Percentiles rank a stretch among this genome's conserved stretches.
These are phyloP conservation scores for Lophius piscatorius DNA, from an alignment of 2,113 vertebrate species.

Conservation along the genomic window DNA sequence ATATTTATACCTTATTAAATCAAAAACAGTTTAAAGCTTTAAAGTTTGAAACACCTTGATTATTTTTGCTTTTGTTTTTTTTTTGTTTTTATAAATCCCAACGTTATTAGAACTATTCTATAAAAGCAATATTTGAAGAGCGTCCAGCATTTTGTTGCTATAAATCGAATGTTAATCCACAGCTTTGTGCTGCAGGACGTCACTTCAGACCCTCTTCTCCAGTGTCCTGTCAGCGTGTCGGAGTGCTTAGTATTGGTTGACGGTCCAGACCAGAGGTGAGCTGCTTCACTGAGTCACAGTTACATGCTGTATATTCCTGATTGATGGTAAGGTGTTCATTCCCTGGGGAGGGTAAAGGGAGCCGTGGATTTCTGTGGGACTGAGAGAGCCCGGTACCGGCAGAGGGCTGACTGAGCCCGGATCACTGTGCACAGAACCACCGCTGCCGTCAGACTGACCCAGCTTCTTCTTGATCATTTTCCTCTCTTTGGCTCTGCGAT, in stretches of 20 bases:
- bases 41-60: slow-evolving; percentile 61
- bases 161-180: slow-evolving; percentile 57
- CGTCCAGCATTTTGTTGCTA: slow-evolving; percentile 75
- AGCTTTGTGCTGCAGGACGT: slow-evolving; percentile 60
- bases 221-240: slow-evolving; percentile 72
- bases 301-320: slow-evolving; percentile 88
- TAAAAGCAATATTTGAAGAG: slow-evolving; percentile 80
- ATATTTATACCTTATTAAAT: slow-evolving; percentile 82
- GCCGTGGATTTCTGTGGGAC: slow-evolving; percentile 80
- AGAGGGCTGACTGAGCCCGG: slow-evolving; percentile 91
- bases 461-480: slow-evolving; percentile 95
- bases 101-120: slow-evolving; percentile 80
- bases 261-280: slow-evolving; percentile 55
- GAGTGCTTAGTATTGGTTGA: slow-evolving; percentile 79
- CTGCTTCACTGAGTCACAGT: slow-evolving; percentile 83
- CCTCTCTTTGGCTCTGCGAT: slow-evolving; percentile 91
- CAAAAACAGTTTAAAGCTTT: slow-evolving; percentile 79
- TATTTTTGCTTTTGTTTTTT: slow-evolving; percentile 50
- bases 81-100: slow-evolving; percentile 33
- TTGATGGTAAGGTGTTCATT: slow-evolving; percentile 86
- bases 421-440: slow-evolving; percentile 89
- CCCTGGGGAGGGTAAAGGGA: slow-evolving; percentile 83
- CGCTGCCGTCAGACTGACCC: slow-evolving; percentile 89
- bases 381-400: slow-evolving; percentile 83
- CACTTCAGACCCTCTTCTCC: slow-evolving; percentile 42